A percentile compares a stretch with the other conserved stretches of the same genome.
Evolutionary conservation across 1,140 invertebrate species (phyloP).

Genomic region (Eufriesea mexicana): DNA sequence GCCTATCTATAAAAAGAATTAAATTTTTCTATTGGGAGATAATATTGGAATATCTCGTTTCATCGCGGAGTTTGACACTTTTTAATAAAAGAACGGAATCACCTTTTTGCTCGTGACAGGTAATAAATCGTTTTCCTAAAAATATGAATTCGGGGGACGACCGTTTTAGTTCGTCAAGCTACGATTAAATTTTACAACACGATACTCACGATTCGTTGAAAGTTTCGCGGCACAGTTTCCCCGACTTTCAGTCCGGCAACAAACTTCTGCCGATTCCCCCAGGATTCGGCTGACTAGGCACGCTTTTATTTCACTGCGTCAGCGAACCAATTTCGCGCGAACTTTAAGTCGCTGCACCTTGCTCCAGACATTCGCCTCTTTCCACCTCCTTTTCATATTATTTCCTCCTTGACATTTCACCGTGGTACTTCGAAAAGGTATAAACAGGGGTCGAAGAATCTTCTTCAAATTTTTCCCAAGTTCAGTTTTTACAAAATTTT

Average conservation of each 20-base stretch:
- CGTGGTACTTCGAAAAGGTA: not conserved
- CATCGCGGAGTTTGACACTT: too few species aligned
- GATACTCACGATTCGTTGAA: not conserved
- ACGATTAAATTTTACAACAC: not conserved
- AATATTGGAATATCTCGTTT: too few species aligned
- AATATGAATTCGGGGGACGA: not conserved
- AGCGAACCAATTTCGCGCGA: not conserved
- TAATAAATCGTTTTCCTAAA: not conserved
- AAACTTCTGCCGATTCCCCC: not conserved
- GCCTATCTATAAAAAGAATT: too few species aligned
- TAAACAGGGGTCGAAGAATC: not conserved
- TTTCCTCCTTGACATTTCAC: not conserved
- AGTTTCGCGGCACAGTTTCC: not conserved
- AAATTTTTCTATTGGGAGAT: too few species aligned
- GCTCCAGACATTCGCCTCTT: not conserved
- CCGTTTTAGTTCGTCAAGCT: not conserved
- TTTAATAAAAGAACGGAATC: not conserved
- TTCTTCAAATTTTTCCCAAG: not conserved
- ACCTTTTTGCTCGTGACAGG: not conserved
- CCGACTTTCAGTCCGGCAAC: not conserved
- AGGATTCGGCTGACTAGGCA: not conserved
- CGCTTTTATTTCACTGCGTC: constrained; percentile 17
- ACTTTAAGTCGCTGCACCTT: not conserved
- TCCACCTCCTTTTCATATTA: not conserved
- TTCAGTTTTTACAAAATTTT: too few species aligned